Conservation (phyloP, 2,797 vertebrate species). For the Enteromius mattozi region DNA sequence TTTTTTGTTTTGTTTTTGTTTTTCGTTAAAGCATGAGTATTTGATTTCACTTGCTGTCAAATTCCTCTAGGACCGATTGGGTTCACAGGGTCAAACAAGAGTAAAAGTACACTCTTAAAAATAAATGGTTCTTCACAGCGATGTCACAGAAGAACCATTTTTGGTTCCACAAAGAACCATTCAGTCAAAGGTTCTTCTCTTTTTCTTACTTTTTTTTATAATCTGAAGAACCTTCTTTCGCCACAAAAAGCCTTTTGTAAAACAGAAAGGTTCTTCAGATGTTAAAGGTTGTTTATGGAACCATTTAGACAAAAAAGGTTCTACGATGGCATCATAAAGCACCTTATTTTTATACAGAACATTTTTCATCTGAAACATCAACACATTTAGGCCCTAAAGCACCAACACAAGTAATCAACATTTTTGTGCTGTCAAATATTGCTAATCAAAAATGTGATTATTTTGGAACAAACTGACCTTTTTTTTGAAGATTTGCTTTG, state of each 20-base stretch:
- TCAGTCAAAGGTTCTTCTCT: no score
- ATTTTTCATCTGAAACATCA: background rate
- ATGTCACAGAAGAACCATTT: no score
- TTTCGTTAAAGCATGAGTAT: background rate
- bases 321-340: no score
- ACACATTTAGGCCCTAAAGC: constrained; percentile 3
- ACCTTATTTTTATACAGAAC: background rate
- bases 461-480: background rate
- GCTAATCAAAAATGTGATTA: background rate
- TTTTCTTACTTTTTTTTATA: no score
- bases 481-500: background rate
- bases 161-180: no score
- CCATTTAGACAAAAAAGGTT: no score
- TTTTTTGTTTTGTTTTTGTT: no score
- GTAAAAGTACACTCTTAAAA: background rate
- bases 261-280: no score
- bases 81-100: background rate
- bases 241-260: no score
- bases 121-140: no score
- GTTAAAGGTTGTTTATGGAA: no score
- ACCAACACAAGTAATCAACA: background rate
- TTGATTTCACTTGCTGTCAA: background rate
- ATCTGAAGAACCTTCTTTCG: no score
- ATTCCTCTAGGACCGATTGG: background rate
- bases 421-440: background rate